A percentile compares a stretch with the other conserved stretches of the same genome.
Conservation (phyloP, 2,113 vertebrate genomes). For the Otis tarda region DNA sequence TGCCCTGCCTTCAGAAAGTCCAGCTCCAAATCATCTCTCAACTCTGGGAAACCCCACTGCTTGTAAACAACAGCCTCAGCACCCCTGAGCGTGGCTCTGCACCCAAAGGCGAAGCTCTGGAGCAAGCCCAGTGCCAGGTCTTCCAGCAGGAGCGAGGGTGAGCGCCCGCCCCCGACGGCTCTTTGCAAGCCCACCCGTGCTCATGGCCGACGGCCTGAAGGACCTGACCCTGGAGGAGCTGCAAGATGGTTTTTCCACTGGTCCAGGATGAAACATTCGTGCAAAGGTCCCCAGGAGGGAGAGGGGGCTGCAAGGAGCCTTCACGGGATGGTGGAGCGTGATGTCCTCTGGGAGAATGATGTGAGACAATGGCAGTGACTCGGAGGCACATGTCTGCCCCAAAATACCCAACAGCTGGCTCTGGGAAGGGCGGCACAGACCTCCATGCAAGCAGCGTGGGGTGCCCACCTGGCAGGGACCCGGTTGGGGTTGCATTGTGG, state of each 20-base stretch:
- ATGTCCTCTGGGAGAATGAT: background rate
- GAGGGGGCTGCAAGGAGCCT: background rate
- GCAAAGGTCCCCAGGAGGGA: background rate
- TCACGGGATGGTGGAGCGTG: fast-evolving
- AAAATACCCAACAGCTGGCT: background rate
- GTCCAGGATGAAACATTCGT: fast-evolving
- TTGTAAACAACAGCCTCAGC: background rate
- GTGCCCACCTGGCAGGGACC: background rate
- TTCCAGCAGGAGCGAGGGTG: fast-evolving
- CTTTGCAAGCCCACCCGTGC: fast-evolving
- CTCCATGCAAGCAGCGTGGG: background rate
- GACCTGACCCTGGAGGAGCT: background rate
- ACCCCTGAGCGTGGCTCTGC: background rate
- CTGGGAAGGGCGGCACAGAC: background rate
- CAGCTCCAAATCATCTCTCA: conserved; percentile 35
- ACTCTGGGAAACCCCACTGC: conserved; percentile 28
- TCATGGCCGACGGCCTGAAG: background rate
- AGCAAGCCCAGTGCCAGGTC: background rate
- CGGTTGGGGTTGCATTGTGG: fast-evolving
- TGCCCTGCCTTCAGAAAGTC: conserved; percentile 7
- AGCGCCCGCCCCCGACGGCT: fast-evolving
- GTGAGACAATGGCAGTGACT: background rate
- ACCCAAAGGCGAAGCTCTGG: background rate
- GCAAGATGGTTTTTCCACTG: background rate
- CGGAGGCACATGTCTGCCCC: fast-evolving